phyloP scores from a whole-genome alignment of 2,888 invertebrate genomes.

The Phalera bucephala region DNA sequence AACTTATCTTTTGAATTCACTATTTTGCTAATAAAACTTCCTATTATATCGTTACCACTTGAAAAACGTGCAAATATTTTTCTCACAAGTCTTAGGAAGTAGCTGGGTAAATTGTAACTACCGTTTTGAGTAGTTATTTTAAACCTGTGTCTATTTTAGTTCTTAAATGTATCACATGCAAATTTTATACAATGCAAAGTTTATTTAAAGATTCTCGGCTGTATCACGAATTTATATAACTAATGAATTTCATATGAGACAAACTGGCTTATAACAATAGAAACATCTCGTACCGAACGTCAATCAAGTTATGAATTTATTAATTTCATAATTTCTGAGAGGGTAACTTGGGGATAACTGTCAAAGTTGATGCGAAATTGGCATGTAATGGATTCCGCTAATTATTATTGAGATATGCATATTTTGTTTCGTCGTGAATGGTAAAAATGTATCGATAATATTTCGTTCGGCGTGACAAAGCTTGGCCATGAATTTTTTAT shows the following conservation, averaged over 20 bases:
- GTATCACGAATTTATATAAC: slow-evolving; percentile 6
- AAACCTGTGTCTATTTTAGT: slow-evolving; percentile 4
- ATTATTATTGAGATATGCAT: slow-evolving; percentile 55
- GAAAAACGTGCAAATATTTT: slow-evolving; percentile 49
- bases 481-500: slow-evolving; percentile 70
- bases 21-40: slow-evolving; percentile 49
- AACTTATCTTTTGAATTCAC: slow-evolving; percentile 55
- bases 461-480: slow-evolving; percentile 53
- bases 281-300: slow-evolving; percentile 50
- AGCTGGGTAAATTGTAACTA: too few relatives aligned
- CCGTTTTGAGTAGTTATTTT: neutral
- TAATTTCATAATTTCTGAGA: slow-evolving; percentile 45
- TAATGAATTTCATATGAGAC: slow-evolving; percentile 55
- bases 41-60: slow-evolving; percentile 51
- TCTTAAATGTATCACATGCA: slow-evolving; percentile 12
- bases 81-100: slow-evolving; percentile 61
- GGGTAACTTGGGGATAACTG: slow-evolving; percentile 32
- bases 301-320: slow-evolving; percentile 68
- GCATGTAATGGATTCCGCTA: slow-evolving; percentile 56
- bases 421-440: slow-evolving; percentile 38
- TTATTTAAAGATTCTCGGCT: slow-evolving; percentile 26
- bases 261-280: slow-evolving; percentile 55
- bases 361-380: slow-evolving; percentile 47
- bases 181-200: slow-evolving; percentile 15
- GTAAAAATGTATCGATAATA: slow-evolving; percentile 44